Evolutionary conservation across 2,888 invertebrate genomes (phyloP), one percentile per base, ranked within the genome.

Genomic region (Netelia inedita): DNA sequence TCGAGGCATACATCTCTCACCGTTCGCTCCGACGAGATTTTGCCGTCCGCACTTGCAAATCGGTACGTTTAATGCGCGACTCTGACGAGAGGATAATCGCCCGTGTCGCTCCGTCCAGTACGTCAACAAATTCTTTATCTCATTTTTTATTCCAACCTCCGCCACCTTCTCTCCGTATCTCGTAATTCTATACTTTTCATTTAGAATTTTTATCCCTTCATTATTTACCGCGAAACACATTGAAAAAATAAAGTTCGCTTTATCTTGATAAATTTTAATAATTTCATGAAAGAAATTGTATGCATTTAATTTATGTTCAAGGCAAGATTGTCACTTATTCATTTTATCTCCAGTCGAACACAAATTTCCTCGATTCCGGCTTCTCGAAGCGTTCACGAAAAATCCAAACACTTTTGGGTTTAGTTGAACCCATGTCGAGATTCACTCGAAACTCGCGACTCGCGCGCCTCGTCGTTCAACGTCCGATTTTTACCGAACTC

Each of bases 81-180:
- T 68, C 43, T 41, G 63, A 68, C 55, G 78, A 57, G 74, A 41
- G 16, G 61, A 83, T 74, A 74, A 79, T 83, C 79, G 10, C 63
- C 46, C 21, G 74, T 28, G 57, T 83, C 57, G 46, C 43, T 55
- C 19, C 19, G 55, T 46, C 75, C 68, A 43, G 61, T 69, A 69
- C 68, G 79, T 69, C 73, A 61, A 73, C 68, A 35, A 83, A 46
- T 46, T 63, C 63, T 74, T 69, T 10, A 57, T 23, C 6, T 19
- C 72, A 41, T 41, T 59, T 21, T 59, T 23, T n/a, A n/a, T n/a
- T 19, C 10, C 1, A 19, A 9, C 9, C 65, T 65, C 35, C 28
- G n/a, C 53, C 11, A 41, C 65, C 41, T 61, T 46, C 35, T 46
- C 23, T 11, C 10, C 6, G 41, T 66, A 35, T 23, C 19, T 50